These are phyloP conservation scores for Nasonia oneida DNA, from an alignment of 2,888 invertebrate genomes.

Conservation along the genomic window DNA sequence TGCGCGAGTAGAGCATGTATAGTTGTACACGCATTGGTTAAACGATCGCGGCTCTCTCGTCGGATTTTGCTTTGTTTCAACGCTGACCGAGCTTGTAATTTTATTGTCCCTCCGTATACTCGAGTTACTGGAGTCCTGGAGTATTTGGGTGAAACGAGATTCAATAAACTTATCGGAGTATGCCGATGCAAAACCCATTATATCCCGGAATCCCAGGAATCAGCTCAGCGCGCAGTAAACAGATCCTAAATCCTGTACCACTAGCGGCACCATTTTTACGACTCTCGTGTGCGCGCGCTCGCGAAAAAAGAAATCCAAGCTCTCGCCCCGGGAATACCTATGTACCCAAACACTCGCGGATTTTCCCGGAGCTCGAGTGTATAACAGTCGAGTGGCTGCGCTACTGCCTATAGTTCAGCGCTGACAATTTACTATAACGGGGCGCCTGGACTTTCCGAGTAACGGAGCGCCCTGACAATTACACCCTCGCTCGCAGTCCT, in stretches of 20 bases:
- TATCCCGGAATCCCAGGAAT: neutral
- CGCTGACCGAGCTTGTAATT: neutral
- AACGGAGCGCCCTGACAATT: slow-evolving; percentile 60
- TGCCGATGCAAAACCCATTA: neutral
- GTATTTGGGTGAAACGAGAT: neutral
- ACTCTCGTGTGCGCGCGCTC: neutral
- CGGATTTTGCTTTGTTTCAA: neutral
- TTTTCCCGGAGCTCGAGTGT: no score
- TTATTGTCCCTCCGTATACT: neutral
- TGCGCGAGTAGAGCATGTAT: neutral
- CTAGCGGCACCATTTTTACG: slow-evolving; percentile 5
- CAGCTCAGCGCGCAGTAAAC: neutral
- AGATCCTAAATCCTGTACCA: slow-evolving; percentile 6
- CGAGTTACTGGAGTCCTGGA: neutral
- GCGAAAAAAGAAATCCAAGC: neutral
- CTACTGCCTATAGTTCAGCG: slow-evolving; percentile 19
- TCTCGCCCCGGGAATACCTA: no score
- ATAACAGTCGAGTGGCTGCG: neutral
- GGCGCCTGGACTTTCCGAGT: slow-evolving; percentile 54
- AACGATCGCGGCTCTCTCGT: neutral
- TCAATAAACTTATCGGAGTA: neutral
- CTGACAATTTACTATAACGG: slow-evolving; percentile 60
- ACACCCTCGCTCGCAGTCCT: slow-evolving; percentile 52
- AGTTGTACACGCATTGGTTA: neutral
- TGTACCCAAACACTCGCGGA: no score